These are phyloP conservation scores for Platycheirus albimanus DNA, from an alignment of 2,888 invertebrate genomes.

Conservation along the genomic window DNA sequence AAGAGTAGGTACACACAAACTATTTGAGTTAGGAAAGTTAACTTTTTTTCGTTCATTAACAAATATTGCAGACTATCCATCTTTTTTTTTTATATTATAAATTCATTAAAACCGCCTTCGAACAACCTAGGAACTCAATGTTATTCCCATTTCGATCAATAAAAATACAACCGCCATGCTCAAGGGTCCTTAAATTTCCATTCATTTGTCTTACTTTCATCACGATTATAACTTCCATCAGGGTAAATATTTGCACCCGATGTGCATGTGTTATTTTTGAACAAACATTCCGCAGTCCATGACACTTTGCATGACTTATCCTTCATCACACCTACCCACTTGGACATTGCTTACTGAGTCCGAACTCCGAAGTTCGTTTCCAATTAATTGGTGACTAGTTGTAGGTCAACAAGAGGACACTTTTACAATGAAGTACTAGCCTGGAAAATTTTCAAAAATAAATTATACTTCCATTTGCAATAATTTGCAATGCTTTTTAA, in stretches of 20 bases:
- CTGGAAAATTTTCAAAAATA: constrained; percentile 4
- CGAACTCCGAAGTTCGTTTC: constrained; percentile 4
- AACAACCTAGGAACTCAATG: neutral
- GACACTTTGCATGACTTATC: neutral
- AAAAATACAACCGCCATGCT: neutral
- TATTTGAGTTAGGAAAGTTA: no score
- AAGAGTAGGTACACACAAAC: no score
- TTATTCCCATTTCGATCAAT: constrained; percentile 7
- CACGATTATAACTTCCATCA: constrained; percentile 9
- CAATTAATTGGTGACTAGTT: constrained; percentile 26
- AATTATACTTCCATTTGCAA: neutral
- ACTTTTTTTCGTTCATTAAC: no score
- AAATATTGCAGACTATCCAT: no score
- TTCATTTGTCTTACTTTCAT: neutral
- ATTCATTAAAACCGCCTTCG: constrained; percentile 13
- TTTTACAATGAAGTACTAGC: no score
- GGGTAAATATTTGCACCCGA: constrained; percentile 19
- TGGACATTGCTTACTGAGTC: constrained; percentile 36
- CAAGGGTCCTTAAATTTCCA: neutral
- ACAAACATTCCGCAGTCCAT: constrained; percentile 23
- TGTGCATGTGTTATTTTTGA: constrained; percentile 27
- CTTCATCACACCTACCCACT: constrained; percentile 20
- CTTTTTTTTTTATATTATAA: constrained; percentile 53
- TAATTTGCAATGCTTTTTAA: constrained; percentile 45
- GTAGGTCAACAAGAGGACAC: constrained; percentile 10